These are phyloP conservation scores for Euthynnus affinis DNA, from an alignment of 2,797 vertebrate genomes.

Conservation along the genomic window DNA sequence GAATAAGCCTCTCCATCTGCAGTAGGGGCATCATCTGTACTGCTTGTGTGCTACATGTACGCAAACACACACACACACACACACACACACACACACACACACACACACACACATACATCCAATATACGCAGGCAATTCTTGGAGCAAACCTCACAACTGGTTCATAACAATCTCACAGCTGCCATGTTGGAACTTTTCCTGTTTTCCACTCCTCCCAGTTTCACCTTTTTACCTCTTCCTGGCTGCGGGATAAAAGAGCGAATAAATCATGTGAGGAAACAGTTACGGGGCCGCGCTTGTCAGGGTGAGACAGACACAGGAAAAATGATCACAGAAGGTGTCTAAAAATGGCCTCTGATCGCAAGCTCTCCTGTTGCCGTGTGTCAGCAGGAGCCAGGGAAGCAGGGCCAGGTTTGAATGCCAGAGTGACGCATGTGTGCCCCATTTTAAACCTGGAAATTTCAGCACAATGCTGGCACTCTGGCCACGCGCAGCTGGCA, in stretches of 20 bases:
- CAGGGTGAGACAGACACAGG: conserved; percentile 39
- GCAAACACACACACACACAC: conserved; percentile 60
- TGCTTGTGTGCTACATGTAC: conserved; percentile 61
- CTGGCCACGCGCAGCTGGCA: conserved; percentile 57
- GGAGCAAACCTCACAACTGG: conserved; percentile 24
- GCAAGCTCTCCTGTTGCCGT: conserved; percentile 63
- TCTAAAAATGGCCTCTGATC: conserved; percentile 70
- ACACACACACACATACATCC: conserved; percentile 51
- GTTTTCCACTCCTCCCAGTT: conserved; percentile 19
- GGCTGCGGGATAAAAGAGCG: conserved; percentile 24
- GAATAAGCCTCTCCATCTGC: conserved; percentile 71
- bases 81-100: conserved; percentile 49
- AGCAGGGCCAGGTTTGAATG: conserved; percentile 53
- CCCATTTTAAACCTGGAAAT: conserved; percentile 72
- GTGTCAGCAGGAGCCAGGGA: conserved; percentile 60
- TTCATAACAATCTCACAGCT: conserved; percentile 9
- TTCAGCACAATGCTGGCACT: conserved; percentile 62
- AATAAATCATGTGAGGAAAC: conserved; percentile 46
- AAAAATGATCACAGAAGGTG: conserved; percentile 49
- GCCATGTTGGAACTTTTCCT: conserved; percentile 31
- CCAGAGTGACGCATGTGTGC: conserved; percentile 61
- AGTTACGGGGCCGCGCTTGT: conserved; percentile 25
- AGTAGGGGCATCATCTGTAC: conserved; percentile 66
- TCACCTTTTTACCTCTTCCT: conserved; percentile 34
- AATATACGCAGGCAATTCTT: conserved; percentile 25